Conservation (phyloP, 2,888 invertebrate genomes). For the Onthophagus sagittarius region DNA sequence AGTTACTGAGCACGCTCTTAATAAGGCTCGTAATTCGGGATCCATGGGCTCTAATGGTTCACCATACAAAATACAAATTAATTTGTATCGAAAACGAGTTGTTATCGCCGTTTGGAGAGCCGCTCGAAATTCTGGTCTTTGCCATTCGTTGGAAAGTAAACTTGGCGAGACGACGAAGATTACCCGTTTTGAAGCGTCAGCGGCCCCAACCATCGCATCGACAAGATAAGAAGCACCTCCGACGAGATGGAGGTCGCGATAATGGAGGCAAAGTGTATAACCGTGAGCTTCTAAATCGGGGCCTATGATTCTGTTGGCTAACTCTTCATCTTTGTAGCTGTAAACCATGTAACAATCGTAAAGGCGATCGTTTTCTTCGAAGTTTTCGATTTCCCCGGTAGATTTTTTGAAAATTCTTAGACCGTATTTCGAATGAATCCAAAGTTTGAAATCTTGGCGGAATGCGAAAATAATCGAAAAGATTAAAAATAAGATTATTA, state of each 20-base stretch:
- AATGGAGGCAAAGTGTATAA: slow-evolving; percentile 67
- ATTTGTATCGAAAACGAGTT: slow-evolving; percentile 60
- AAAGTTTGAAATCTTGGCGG: slow-evolving; percentile 71
- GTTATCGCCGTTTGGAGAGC: slow-evolving; percentile 75
- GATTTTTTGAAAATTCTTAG: slow-evolving; percentile 67
- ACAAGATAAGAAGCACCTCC: slow-evolving; percentile 60
- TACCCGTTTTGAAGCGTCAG: slow-evolving; percentile 66
- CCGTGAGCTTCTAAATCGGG: slow-evolving; percentile 70
- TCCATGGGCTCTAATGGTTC: slow-evolving; percentile 70
- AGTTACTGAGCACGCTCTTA: slow-evolving; percentile 67
- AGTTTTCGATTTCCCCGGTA: slow-evolving; percentile 43
- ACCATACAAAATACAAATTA: slow-evolving; percentile 61
- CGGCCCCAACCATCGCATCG: slow-evolving; percentile 60
- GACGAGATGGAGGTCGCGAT: slow-evolving; percentile 58
- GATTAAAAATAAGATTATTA: slow-evolving; percentile 65
- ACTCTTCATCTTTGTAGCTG: slow-evolving; percentile 75
- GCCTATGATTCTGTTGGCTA: slow-evolving; percentile 64
- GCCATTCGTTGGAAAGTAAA: slow-evolving; percentile 82
- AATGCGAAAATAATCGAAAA: slow-evolving; percentile 69
- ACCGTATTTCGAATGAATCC: slow-evolving; percentile 77
- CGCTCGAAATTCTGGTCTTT: slow-evolving; percentile 73
- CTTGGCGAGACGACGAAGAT: slow-evolving; percentile 76
- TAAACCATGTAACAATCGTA: slow-evolving; percentile 86
- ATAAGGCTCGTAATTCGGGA: slow-evolving; percentile 68
- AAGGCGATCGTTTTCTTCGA: slow-evolving; percentile 52